These are phyloP conservation scores for Nixonia krombeini DNA, from an alignment of 1,140 invertebrate species.

Conservation along the genomic window DNA sequence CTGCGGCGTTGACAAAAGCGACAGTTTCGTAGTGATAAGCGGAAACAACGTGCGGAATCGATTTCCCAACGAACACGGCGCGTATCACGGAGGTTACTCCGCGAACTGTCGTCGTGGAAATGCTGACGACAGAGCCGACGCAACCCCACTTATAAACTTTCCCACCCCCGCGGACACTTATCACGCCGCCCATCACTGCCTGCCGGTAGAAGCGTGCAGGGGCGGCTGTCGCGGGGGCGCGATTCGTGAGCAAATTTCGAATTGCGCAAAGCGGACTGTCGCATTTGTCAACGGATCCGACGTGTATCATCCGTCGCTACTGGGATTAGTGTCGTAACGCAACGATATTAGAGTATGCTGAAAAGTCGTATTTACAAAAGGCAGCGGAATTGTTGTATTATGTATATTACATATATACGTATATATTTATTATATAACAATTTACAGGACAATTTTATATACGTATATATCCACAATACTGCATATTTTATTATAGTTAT, in stretches of 20 bases:
- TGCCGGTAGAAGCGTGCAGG: neutral
- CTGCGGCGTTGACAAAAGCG: constrained; percentile 14
- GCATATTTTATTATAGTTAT: no score
- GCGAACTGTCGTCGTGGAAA: constrained; percentile 33
- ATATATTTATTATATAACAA: no score
- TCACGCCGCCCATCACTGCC: neutral
- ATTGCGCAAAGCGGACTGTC: no score
- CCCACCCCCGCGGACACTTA: neutral
- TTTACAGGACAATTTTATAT: no score
- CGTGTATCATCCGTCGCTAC: no score
- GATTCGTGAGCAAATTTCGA: constrained; percentile 6
- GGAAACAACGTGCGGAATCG: constrained; percentile 11
- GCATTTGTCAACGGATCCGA: neutral
- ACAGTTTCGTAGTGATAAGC: neutral
- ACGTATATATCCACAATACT: no score
- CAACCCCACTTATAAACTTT: constrained; percentile 62
- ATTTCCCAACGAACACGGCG: constrained; percentile 23
- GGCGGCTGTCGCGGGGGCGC: neutral
- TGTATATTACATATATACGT: no score
- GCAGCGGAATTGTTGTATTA: no score
- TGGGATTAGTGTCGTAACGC: no score
- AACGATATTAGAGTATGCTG: no score
- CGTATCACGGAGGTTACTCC: constrained; percentile 27
- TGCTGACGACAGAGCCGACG: constrained; percentile 27
- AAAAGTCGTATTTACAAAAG: no score